Evolutionary conservation across 2,888 invertebrate genomes (phyloP).

Genomic region (Incurvaria masculella): DNA sequence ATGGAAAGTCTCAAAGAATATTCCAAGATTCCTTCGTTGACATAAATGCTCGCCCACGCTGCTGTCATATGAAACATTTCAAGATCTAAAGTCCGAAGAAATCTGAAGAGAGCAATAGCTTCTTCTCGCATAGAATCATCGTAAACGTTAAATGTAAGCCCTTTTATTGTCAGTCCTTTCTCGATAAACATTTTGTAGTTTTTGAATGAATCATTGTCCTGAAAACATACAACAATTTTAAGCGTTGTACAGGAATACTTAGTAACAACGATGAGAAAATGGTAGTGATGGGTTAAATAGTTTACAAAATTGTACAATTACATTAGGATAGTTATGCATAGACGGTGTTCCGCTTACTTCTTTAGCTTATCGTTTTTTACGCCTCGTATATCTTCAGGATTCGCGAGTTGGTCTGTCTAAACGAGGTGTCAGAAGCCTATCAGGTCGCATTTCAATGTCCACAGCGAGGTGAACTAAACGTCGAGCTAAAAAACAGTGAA

Average conservation of each 20-base stretch:
- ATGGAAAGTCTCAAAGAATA: slow-evolving; percentile 43
- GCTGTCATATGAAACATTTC: slow-evolving; percentile 31
- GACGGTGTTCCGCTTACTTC: no score
- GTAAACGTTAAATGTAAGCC: slow-evolving; percentile 45
- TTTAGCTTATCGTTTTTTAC: no score
- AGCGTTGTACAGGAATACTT: neutral
- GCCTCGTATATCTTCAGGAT: no score
- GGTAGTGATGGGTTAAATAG: no score
- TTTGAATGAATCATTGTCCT: slow-evolving; percentile 28
- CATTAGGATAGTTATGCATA: no score
- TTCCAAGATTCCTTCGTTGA: slow-evolving; percentile 49
- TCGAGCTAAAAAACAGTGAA: no score
- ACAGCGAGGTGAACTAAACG: no score
- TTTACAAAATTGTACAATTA: no score
- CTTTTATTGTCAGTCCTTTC: slow-evolving; percentile 29
- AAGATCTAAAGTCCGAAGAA: slow-evolving; percentile 35
- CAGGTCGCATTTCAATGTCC: no score
- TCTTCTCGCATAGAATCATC: slow-evolving; percentile 46
- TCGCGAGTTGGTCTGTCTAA: no score
- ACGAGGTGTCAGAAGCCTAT: no score
- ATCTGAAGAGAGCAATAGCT: slow-evolving; percentile 38
- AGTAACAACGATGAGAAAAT: no score
- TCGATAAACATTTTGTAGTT: slow-evolving; percentile 24
- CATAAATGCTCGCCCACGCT: slow-evolving; percentile 34
- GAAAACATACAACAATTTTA: slow-evolving; percentile 18